phyloP scores from a whole-genome alignment of 1,140 invertebrate species.

The Thrips palmi region DNA sequence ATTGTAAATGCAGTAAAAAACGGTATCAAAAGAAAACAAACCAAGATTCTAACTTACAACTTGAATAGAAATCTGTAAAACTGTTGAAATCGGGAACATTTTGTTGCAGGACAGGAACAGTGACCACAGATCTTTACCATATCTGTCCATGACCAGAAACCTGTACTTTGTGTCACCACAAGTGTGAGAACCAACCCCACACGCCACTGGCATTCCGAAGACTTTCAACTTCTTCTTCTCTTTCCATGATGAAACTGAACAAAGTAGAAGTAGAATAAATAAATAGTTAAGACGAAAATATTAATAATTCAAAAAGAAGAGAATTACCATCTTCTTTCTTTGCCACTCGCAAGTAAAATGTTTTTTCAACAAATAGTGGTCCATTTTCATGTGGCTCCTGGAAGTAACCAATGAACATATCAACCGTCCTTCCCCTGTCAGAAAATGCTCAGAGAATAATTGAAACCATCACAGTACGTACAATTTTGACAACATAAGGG shows the following conservation, averaged over 20 bases:
- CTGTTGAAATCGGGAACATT: constrained; percentile 48
- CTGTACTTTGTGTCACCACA: constrained; percentile 59
- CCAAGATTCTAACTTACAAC: constrained; percentile 56
- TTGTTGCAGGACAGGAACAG: constrained; percentile 50
- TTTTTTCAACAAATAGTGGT: constrained; percentile 86
- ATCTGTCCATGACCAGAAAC: constrained; percentile 82
- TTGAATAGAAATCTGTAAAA: constrained; percentile 65
- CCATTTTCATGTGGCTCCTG: constrained; percentile 86
- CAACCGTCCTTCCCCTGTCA: background rate
- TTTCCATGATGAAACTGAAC: constrained; percentile 60
- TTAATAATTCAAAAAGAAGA: background rate
- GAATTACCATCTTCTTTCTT: constrained; percentile 58
- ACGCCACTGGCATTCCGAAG: constrained; percentile 72
- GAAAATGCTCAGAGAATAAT: background rate
- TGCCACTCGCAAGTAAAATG: constrained; percentile 79
- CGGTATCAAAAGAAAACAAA: constrained; percentile 8
- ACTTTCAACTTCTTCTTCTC: constrained; percentile 46
- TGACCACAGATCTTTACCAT: constrained; percentile 76
- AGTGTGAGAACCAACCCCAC: constrained; percentile 66
- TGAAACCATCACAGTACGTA: constrained; percentile 25
- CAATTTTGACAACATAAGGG: constrained; percentile 61
- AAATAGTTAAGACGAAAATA: background rate
- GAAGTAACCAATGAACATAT: constrained; percentile 16
- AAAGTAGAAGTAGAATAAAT: constrained; percentile 10
- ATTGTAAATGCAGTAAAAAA: constrained; percentile 8